These are phyloP conservation scores for Rhizoglyphus robini DNA, from an alignment of 1,140 invertebrate species.

Conservation along the genomic window DNA sequence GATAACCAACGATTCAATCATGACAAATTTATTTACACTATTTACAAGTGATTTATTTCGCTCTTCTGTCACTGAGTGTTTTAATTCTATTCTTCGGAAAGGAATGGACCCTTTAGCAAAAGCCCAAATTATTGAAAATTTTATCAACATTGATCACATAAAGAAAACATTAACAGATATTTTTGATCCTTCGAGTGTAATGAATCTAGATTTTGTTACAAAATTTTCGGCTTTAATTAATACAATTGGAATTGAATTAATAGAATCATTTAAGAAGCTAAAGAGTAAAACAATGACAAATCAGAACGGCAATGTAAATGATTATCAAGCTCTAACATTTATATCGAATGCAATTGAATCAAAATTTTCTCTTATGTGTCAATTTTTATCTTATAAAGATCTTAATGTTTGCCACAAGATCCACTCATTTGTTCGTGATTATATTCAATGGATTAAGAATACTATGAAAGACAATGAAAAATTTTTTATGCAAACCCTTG, in stretches of 20 bases:
- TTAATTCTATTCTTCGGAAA: slow-evolving; percentile 43
- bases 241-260: slow-evolving; percentile 35
- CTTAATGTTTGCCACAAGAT: slow-evolving; percentile 44
- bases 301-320: neutral
- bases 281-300: neutral
- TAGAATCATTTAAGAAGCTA: slow-evolving; percentile 18
- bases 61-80: slow-evolving; percentile 43
- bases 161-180: slow-evolving; percentile 13
- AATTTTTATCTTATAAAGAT: slow-evolving; percentile 41
- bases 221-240: slow-evolving; percentile 42
- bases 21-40: slow-evolving; percentile 39
- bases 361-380: slow-evolving; percentile 40
- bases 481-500: slow-evolving; percentile 27
- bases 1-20: slow-evolving; percentile 44
- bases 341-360: slow-evolving; percentile 35
- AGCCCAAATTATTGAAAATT: slow-evolving; percentile 43
- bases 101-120: slow-evolving; percentile 46
- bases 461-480: slow-evolving; percentile 31
- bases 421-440: slow-evolving; percentile 41
- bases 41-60: slow-evolving; percentile 33
- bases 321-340: neutral
- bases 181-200: neutral
- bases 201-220: slow-evolving; percentile 39
- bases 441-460: slow-evolving; percentile 34
- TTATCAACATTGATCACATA: slow-evolving; percentile 32